Evolutionary conservation across 2,113 vertebrate species (phyloP).

Genomic region (Corvus moneduloides): DNA sequence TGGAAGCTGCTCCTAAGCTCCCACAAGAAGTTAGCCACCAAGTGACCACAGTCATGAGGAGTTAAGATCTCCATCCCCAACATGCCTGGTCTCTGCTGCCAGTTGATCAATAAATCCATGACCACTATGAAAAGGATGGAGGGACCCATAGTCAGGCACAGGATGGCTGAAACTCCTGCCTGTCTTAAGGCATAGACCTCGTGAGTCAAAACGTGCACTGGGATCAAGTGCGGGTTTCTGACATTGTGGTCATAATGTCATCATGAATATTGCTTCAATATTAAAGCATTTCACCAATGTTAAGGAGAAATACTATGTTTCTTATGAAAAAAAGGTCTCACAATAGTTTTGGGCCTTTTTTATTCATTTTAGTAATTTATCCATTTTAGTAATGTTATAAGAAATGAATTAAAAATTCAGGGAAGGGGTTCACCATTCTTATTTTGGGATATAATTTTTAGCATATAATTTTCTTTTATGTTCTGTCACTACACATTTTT

Average conservation of each 20-base stretch:
- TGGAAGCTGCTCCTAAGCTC: background rate
- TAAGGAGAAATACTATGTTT: background rate
- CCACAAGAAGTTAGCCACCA: background rate
- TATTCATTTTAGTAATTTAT: background rate
- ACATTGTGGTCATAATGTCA: background rate
- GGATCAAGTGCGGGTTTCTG: background rate
- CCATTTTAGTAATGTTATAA: background rate
- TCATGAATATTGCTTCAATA: background rate
- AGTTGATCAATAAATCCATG: background rate
- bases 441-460: background rate
- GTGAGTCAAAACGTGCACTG: background rate
- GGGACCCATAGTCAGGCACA: background rate
- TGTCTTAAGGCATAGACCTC: background rate
- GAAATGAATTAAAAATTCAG: background rate
- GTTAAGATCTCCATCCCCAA: background rate
- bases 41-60: background rate
- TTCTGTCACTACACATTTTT: background rate
- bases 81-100: background rate
- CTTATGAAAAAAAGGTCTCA: background rate
- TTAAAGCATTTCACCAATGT: background rate
- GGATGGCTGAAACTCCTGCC: background rate
- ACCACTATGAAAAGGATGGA: background rate
- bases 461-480: background rate
- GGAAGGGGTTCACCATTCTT: background rate
- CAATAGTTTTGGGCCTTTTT: background rate